A percentile compares a stretch with the other conserved stretches of the same genome.
Conservation (phyloP, 2,113 vertebrate genomes). For the Camelus bactrianus region DNA sequence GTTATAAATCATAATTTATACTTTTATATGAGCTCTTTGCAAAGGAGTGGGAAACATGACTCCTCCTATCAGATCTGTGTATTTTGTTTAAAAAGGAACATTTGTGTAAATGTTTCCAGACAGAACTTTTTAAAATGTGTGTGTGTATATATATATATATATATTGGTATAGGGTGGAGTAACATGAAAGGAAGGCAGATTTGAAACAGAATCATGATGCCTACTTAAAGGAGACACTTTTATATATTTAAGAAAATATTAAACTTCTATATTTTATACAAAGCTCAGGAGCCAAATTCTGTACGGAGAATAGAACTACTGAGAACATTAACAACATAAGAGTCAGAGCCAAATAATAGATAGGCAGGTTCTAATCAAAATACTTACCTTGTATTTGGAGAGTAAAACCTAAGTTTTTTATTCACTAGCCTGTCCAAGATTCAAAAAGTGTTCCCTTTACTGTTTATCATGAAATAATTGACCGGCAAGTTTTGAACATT, state of each 20-base stretch:
- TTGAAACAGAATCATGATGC: slow-evolving; percentile 18
- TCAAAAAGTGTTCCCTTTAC: background rate
- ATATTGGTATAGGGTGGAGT: background rate
- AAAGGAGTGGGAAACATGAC: slow-evolving; percentile 35
- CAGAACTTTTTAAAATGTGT: background rate
- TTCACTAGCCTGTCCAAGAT: background rate
- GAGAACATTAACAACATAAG: background rate
- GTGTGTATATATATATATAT: background rate
- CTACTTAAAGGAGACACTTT: background rate
- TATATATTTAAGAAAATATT: slow-evolving; percentile 18
- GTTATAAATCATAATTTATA: slow-evolving; percentile 67
- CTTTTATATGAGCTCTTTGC: slow-evolving; percentile 46
- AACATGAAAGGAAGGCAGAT: background rate
- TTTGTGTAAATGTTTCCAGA: slow-evolving; percentile 67
- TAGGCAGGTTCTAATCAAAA: background rate
- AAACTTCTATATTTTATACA: slow-evolving; percentile 6
- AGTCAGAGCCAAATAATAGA: background rate
- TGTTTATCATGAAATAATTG: background rate
- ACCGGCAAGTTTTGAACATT: background rate
- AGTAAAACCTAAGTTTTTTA: background rate
- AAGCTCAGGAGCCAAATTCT: background rate
- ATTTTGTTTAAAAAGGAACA: slow-evolving; percentile 49
- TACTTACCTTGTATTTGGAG: background rate
- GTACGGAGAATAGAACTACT: background rate
- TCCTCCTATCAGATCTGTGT: slow-evolving; percentile 67